Percentiles rank a stretch among this genome's conserved stretches.
Conservation (phyloP, 2,113 vertebrate species). For the Miniopterus natalensis region DNA sequence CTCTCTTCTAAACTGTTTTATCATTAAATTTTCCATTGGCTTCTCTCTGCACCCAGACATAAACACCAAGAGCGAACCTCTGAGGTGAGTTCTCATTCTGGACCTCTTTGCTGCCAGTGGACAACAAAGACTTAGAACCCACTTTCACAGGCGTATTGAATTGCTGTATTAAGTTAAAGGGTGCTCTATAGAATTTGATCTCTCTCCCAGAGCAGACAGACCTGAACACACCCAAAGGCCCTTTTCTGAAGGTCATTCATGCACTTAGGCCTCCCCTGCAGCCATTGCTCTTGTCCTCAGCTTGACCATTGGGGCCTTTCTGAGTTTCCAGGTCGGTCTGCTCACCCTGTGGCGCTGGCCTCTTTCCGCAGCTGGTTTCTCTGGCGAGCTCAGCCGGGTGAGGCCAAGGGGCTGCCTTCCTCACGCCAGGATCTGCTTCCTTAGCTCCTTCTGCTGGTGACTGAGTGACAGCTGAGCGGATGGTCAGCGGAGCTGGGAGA, state of each 20-base stretch:
- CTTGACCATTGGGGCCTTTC: not conserved
- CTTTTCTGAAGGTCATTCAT: not conserved
- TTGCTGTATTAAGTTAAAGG: slow-evolving; percentile 56
- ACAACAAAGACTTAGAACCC: not conserved
- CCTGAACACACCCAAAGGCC: not conserved
- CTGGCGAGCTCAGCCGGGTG: not conserved
- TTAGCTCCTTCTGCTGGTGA: not conserved
- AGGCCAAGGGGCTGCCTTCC: fast-evolving
- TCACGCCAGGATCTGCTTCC: fast-evolving
- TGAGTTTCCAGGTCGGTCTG: fast-evolving
- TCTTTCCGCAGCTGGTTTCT: not conserved
- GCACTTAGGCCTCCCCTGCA: not conserved
- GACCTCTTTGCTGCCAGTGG: not conserved
- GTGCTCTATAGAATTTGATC: not conserved
- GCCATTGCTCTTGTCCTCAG: fast-evolving
- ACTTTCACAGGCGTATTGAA: slow-evolving; percentile 35
- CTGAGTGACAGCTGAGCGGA: not conserved
- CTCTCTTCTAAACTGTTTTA: not conserved
- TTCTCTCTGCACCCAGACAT: not conserved
- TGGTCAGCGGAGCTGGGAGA: not conserved
- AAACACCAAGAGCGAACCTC: not conserved
- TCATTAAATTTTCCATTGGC: slow-evolving; percentile 33
- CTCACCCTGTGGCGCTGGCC: fast-evolving
- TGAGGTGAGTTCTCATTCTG: not conserved
- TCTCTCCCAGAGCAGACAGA: not conserved